Percentiles rank a stretch among this genome's conserved stretches.
These are phyloP conservation scores for Parochlus steinenii DNA, from an alignment of 2,888 invertebrate species.

Conservation along the genomic window DNA sequence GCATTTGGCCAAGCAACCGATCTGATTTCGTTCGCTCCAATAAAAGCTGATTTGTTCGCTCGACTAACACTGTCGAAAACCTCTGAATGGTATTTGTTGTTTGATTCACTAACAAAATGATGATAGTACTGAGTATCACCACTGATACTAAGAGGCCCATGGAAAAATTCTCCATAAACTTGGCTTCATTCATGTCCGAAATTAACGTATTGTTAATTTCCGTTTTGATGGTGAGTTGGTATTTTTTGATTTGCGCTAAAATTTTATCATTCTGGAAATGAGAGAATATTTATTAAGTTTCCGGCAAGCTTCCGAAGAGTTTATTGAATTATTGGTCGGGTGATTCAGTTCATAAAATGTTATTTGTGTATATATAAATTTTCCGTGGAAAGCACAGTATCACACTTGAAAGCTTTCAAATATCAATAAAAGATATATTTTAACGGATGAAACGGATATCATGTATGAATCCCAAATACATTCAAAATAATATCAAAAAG, in stretches of 20 bases:
- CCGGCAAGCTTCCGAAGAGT: background rate
- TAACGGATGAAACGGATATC: too few species aligned
- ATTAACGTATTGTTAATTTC: conserved; percentile 27
- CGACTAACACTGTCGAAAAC: conserved; percentile 34
- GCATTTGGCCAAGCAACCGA: conserved; percentile 38
- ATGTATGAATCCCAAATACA: too few species aligned
- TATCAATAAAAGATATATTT: background rate
- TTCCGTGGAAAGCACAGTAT: conserved; percentile 1
- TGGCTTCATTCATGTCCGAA: conserved; percentile 32
- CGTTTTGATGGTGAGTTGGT: background rate
- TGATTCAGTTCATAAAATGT: background rate
- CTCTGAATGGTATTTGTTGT: conserved; percentile 38
- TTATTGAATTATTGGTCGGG: background rate
- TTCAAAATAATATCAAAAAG: too few species aligned
- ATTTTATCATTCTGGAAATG: background rate
- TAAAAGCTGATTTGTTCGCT: conserved; percentile 33
- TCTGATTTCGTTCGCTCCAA: conserved; percentile 41
- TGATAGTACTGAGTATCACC: conserved; percentile 34
- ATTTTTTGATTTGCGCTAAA: background rate
- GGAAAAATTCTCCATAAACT: conserved; percentile 31
- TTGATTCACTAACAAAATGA: conserved; percentile 35
- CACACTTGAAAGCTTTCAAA: background rate
- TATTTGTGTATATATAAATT: background rate
- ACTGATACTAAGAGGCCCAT: conserved; percentile 33
- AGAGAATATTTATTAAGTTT: background rate